Evolutionary conservation across 2,113 vertebrate genomes (phyloP).

Genomic region (Oreochromis spilurus): DNA sequence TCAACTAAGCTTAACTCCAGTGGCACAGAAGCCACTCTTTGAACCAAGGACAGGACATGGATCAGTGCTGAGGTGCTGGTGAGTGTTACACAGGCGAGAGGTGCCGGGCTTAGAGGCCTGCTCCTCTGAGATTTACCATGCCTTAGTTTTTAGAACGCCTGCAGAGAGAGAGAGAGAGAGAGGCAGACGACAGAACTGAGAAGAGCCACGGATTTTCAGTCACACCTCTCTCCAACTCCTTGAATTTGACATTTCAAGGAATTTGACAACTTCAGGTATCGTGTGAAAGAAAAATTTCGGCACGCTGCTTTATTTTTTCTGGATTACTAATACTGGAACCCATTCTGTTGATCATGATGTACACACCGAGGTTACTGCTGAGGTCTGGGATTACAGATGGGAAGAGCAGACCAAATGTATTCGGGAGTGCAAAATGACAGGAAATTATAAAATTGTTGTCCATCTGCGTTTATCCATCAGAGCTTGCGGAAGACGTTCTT

Average conservation of each 20-base stretch:
- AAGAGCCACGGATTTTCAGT: not conserved
- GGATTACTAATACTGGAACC: not conserved
- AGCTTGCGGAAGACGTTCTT: not conserved
- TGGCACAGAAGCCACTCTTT: not conserved
- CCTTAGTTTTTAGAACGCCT: not conserved
- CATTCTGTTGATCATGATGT: not conserved
- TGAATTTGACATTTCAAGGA: not conserved
- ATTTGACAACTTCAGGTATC: conserved; percentile 7
- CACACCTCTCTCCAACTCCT: not conserved
- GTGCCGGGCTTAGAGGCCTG: not conserved
- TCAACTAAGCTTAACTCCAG: not conserved
- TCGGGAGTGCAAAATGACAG: not conserved
- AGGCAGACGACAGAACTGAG: not conserved
- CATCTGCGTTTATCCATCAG: not conserved
- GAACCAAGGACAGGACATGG: not conserved
- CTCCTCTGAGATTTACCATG: conserved; percentile 1
- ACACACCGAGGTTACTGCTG: not conserved
- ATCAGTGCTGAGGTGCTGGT: conserved; percentile 2
- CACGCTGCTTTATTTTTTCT: not conserved
- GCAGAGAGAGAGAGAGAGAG: not conserved
- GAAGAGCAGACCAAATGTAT: not conserved
- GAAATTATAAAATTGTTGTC: not conserved
- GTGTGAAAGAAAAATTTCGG: not conserved
- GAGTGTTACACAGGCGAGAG: not conserved
- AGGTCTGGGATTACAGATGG: not conserved